Base-by-base conservation (phyloP, 1,140 invertebrate genomes). In the Lepidurus packardi region DNA sequence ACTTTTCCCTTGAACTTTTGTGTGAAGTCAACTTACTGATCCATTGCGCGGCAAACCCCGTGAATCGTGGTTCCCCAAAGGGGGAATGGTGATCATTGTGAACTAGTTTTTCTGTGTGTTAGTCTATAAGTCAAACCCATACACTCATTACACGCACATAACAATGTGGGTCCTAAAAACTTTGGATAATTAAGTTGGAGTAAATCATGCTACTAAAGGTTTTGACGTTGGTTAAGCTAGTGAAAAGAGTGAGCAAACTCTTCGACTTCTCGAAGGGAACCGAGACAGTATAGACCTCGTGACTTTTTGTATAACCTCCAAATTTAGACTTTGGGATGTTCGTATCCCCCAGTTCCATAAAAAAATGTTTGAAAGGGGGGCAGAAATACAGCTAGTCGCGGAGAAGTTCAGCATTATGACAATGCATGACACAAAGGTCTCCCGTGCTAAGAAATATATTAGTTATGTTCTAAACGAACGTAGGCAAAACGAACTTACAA, bases 301-400 rank as follows among this genome's bases (percentile, higher is more conserved):
- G 53, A 65, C 53, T 65, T 65, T 65, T 65, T 65, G 53, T 65
- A 65, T 65, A 65, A 65, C 53, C 13, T 65, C 53, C 53, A 65
- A 21, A 65, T n/a, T 65, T 65, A 65, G 53, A 65, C 53, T 65
- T 65, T 7, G 53, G 9, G 21, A 21, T n/a, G 16, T 65, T 65
- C 21, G 53, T n/a, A n/a, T 21, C 53, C 53, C 53, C 53, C 53
- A 34, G 34, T 34, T 34, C 34, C 34, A 34, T 34, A 34, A 34
- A 34, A 34, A 34, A 34, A 34, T 34, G 1, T 34, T 34, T 34
- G 34, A 34, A 34, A 34, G 1, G 34, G 34, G 34, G 34, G 34
- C 34, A 34, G 34, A 34, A 34, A 34, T 34, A 34, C 4, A 34
- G 34, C 34, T 4, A 34, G 34, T 34, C 34, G 34, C 34, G 34